Base-by-base conservation (phyloP, 2,888 invertebrate genomes). In the Chrysotoxum bicinctum region DNA sequence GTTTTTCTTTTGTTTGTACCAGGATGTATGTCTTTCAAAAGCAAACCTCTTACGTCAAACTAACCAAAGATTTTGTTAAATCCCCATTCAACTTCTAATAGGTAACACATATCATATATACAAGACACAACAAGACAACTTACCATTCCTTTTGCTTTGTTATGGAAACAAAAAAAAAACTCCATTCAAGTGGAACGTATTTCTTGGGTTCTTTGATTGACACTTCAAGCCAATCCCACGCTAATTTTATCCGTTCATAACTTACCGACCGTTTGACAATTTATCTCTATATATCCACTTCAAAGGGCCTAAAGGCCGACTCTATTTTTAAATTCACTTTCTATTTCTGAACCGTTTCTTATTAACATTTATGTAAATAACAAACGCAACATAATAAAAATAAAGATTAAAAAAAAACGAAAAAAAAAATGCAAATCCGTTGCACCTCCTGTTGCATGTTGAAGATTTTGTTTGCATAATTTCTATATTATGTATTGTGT, bases 391-490 rank as follows among this genome's bases (percentile, higher is more conserved):
- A 37, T 12, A 12, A 12, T 21, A 60, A 30, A 62, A n/a, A 62
- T 26, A 12, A 8, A 40, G 26, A 43, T n/a, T 21, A 12, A 48
- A 21, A 50, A 23, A n/a, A n/a, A n/a, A n/a, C n/a, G n/a, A n/a
- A n/a, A n/a, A n/a, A n/a, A n/a, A n/a, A 35, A 66, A 66, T 66
- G 66, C 66, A 50, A 66, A 66, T 50, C 21, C 23, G 35, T 50
- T 66, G 66, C 66, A 66, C 48, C 66, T 48, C n/a, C 35, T 66
- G 48, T 66, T 66, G 48, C 66, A 66, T 66, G 66, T 37, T 37
- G 14, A 26, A 30, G 16, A 14, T 37, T 14, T 23, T 43, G 43
- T 66, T 66, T 66, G 66, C 48, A 66, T 66, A 66, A 48, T 66
- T 66, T 66, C 6, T 43, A 19, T n/a, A 50, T 19, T 14, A 14